Percentiles rank a stretch among this genome's conserved stretches.
These are phyloP conservation scores for Aplysina aerophoba DNA, from an alignment of 37 sponge, comb jelly and placozoan genomes.

Conservation along the genomic window DNA sequence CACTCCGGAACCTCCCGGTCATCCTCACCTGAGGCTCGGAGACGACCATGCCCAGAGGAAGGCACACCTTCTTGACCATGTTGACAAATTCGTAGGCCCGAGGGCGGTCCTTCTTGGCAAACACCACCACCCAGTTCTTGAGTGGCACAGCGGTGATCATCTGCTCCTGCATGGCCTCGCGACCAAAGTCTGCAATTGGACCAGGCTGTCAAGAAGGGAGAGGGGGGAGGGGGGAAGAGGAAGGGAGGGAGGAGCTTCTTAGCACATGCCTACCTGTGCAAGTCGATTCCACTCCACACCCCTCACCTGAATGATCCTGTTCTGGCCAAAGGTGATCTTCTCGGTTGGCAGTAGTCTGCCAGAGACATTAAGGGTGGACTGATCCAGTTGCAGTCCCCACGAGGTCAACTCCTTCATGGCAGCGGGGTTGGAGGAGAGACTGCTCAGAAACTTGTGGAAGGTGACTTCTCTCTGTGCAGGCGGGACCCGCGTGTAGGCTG, in stretches of 20 bases:
- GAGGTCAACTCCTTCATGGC: conserved; percentile 64
- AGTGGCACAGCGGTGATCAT: conserved; percentile 63
- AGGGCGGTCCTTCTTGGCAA: conserved; percentile 63
- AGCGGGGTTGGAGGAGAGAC: conserved; percentile 56
- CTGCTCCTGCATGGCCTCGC: neutral
- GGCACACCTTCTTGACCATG: conserved; percentile 76
- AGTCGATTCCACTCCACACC: too few species aligned
- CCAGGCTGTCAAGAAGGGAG: neutral
- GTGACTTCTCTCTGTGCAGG: conserved; percentile 61
- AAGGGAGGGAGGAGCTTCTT: too few species aligned
- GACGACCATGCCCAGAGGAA: conserved; percentile 84
- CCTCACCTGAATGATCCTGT: conserved; percentile 49
- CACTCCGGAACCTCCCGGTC: too few species aligned
- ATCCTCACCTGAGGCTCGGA: neutral
- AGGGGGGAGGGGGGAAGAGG: too few species aligned
- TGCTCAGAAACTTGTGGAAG: conserved; percentile 80
- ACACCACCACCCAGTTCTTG: conserved; percentile 72
- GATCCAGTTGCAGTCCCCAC: conserved; percentile 86
- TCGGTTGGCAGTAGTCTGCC: conserved; percentile 66
- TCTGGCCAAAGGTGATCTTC: conserved; percentile 70
- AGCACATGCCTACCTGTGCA: too few species aligned
- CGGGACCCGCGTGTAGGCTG: conserved; percentile 74
- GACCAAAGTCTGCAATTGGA: conserved; percentile 9
- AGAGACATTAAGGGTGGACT: conserved; percentile 37
- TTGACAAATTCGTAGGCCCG: conserved; percentile 81